Evolutionary conservation across 53 echinoderm and acorn worm species (phyloP).

Genomic region (Zoroaster sp.): DNA sequence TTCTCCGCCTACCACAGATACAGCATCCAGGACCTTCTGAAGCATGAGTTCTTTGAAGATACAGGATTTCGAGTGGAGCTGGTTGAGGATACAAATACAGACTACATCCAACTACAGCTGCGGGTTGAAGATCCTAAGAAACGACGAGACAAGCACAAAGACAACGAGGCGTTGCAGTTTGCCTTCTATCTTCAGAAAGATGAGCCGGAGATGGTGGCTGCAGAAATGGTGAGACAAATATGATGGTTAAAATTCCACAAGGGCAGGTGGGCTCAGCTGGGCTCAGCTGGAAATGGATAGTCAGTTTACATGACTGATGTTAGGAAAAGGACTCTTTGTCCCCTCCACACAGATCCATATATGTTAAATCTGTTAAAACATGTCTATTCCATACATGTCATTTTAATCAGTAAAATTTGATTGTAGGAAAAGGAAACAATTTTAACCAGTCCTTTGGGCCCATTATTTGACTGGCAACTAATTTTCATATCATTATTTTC

Average conservation of each 20-base stretch:
- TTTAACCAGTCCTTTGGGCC: too few relatives aligned
- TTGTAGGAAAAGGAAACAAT: too few relatives aligned
- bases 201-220: constrained; percentile 94
- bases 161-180: constrained; percentile 99
- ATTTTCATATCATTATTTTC: too few relatives aligned
- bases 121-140: constrained; percentile 99
- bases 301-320: too few relatives aligned
- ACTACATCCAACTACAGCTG: constrained; percentile 88
- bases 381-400: too few relatives aligned
- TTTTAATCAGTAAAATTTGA: too few relatives aligned
- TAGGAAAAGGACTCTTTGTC: too few relatives aligned
- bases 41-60: constrained; percentile 97
- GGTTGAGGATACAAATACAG: constrained; percentile 82
- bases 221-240: constrained; percentile 84
- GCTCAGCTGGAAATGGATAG: too few relatives aligned
- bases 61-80: constrained; percentile 97
- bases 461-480: too few relatives aligned
- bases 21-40: constrained; percentile 84
- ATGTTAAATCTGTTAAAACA: too few relatives aligned
- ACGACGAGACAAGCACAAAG: constrained; percentile 92
- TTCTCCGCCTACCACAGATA: constrained; percentile 66
- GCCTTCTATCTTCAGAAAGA: constrained; percentile 91
- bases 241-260: not conserved
- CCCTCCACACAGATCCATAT: too few relatives aligned
- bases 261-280: too few relatives aligned